These are phyloP conservation scores for Hemicentrotus pulcherrimus DNA, from an alignment of 35 echinoderm and acorn worm genomes.

Conservation along the genomic window DNA sequence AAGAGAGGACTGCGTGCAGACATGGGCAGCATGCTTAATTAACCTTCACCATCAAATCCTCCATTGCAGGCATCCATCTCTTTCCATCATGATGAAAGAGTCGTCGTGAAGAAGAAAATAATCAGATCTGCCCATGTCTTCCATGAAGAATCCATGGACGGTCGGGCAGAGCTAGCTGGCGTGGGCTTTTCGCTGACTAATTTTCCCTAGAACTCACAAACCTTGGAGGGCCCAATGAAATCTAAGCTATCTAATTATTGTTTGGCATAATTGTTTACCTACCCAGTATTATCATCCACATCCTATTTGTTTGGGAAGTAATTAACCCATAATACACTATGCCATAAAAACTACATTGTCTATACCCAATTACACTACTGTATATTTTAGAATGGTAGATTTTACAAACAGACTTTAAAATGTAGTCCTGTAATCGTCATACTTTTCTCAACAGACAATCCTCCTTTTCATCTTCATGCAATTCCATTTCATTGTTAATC, in stretches of 20 bases:
- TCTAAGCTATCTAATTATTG: constrained; percentile 17
- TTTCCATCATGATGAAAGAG: neutral
- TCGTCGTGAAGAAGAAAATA: neutral
- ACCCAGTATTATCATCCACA: neutral
- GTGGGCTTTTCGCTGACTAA: neutral
- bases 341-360: neutral
- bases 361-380: neutral
- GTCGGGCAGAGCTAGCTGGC: neutral
- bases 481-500: no score
- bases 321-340: neutral
- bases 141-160: neutral
- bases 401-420: no score
- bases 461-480: no score
- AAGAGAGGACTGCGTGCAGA: neutral
- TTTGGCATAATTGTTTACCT: constrained; percentile 20
- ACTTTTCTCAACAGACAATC: no score
- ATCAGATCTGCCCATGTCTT: constrained; percentile 18
- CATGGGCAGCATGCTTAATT: constrained; percentile 32
- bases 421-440: no score
- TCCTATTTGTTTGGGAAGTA: neutral
- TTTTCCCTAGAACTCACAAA: constrained; percentile 17
- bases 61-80: neutral
- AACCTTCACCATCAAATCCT: neutral
- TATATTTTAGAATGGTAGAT: no score
- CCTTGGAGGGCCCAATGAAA: neutral